Evolutionary conservation across 92 coral and sea anemone genomes (phyloP).

Genomic region (Phymanthus crucifer): DNA sequence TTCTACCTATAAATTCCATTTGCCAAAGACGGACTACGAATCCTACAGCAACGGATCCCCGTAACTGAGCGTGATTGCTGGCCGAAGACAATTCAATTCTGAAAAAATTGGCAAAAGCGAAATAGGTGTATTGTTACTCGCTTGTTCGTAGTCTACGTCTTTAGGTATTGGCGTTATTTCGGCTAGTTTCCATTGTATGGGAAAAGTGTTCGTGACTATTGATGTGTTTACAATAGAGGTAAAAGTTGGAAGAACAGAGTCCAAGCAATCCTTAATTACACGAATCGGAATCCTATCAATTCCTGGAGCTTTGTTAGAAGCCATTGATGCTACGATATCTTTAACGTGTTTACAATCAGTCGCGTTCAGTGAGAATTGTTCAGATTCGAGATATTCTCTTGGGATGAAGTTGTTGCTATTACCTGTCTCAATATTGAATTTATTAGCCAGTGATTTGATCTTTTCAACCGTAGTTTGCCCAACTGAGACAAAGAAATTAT

Average conservation of each 20-base stretch:
- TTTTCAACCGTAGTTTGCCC: slow-evolving; percentile 21
- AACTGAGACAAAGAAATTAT: slow-evolving; percentile 22
- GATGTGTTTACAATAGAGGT: slow-evolving; percentile 21
- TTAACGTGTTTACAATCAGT: slow-evolving; percentile 17
- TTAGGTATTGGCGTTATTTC: slow-evolving; percentile 47
- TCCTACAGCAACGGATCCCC: too few relatives aligned
- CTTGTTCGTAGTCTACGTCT: slow-evolving; percentile 43
- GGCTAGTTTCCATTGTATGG: slow-evolving; percentile 45
- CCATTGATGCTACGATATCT: slow-evolving; percentile 15
- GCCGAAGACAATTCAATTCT: too few relatives aligned
- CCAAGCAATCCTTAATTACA: slow-evolving; percentile 26
- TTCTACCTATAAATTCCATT: too few relatives aligned
- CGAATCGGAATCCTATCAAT: slow-evolving; percentile 22
- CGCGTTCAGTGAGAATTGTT: slow-evolving; percentile 20
- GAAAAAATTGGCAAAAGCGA: slow-evolving; percentile 51
- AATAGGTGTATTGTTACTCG: slow-evolving; percentile 43
- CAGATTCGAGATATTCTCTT: slow-evolving; percentile 10
- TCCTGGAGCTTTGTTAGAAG: slow-evolving; percentile 28
- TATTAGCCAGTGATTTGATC: slow-evolving; percentile 28
- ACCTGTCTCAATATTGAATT: slow-evolving; percentile 28
- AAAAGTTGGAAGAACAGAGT: not conserved
- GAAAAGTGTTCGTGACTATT: slow-evolving; percentile 14
- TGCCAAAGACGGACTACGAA: too few relatives aligned
- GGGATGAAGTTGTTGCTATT: slow-evolving; percentile 13
- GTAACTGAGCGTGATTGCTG: too few relatives aligned